Evolutionary conservation across 2,113 vertebrate species (phyloP).

Genomic region (Proterorhinus semilunaris): DNA sequence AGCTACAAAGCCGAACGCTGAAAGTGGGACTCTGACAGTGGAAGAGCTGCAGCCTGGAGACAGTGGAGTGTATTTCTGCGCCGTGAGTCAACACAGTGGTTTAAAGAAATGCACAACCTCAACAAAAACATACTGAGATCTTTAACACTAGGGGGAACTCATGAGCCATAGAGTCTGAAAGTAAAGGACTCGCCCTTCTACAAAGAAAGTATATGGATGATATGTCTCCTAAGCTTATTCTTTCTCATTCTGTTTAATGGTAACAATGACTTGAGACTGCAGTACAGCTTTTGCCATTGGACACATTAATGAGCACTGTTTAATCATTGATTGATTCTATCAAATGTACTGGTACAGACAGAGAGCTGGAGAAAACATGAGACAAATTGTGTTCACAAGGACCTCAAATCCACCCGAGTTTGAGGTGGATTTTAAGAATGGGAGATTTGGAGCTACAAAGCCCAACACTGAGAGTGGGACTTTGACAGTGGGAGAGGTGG

Average conservation of each 20-base stretch:
- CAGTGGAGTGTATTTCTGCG: slow-evolving; percentile 43
- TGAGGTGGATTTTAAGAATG: slow-evolving; percentile 1
- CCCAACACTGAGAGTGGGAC: slow-evolving; percentile 17
- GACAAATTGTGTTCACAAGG: slow-evolving; percentile 13
- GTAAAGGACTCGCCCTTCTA: background rate
- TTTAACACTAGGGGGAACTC: background rate
- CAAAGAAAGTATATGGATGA: background rate
- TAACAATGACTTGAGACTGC: too few species aligned
- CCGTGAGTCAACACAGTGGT: slow-evolving; percentile 26
- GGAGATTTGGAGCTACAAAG: background rate
- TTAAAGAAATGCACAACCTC: background rate
- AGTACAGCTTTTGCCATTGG: background rate
- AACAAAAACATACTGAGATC: background rate
- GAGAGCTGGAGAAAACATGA: slow-evolving; percentile 42
- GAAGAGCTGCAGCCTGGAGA: slow-evolving; percentile 36
- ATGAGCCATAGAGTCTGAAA: background rate
- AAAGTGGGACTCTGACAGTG: slow-evolving; percentile 38
- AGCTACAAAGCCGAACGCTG: too few species aligned
- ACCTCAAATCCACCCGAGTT: slow-evolving; percentile 17
- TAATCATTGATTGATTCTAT: rapidly evolving
- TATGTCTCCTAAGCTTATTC: too few species aligned
- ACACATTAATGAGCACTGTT: too few species aligned
- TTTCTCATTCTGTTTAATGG: too few species aligned
- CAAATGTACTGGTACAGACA: slow-evolving; percentile 72
- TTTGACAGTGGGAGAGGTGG: slow-evolving; percentile 44